A percentile compares a stretch with the other conserved stretches of the same genome.
These are phyloP conservation scores for Elephantulus edwardii DNA, from an alignment of 2,113 vertebrate species.

Conservation along the genomic window DNA sequence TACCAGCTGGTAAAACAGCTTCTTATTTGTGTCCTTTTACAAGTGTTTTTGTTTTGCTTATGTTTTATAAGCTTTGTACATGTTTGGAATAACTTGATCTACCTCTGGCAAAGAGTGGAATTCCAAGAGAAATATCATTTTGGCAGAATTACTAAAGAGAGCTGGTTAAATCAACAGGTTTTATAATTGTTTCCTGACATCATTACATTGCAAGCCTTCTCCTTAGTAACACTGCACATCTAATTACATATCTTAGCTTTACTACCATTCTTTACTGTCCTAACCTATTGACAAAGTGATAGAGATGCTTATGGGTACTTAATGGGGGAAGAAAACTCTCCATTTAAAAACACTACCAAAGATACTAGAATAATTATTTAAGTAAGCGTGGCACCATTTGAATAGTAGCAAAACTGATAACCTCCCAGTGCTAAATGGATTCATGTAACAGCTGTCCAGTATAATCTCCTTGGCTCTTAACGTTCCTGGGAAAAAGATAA, in stretches of 20 bases:
- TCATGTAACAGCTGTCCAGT: neutral
- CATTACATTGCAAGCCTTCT: conserved; percentile 5
- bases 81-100: conserved; percentile 30
- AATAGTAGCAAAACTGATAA: conserved; percentile 32
- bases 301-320: neutral
- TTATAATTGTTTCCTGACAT: neutral
- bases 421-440: conserved; percentile 37
- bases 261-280: conserved; percentile 21
- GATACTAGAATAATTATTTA: neutral
- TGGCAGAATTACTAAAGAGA: conserved; percentile 11
- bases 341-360: conserved; percentile 10
- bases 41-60: neutral
- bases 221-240: conserved; percentile 25
- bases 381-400: conserved; percentile 13
- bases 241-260: conserved; percentile 43
- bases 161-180: conserved; percentile 9
- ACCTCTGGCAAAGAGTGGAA: neutral
- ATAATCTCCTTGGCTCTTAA: neutral
- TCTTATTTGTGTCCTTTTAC: conserved; percentile 42
- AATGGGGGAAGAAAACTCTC: neutral
- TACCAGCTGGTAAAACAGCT: neutral
- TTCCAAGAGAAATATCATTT: conserved; percentile 12
- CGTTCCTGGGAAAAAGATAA: neutral
- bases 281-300: conserved; percentile 29
- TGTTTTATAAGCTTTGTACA: conserved; percentile 1